Evolutionary conservation across 1,140 invertebrate species (phyloP).

Genomic region (Doryteuthis pealeii): DNA sequence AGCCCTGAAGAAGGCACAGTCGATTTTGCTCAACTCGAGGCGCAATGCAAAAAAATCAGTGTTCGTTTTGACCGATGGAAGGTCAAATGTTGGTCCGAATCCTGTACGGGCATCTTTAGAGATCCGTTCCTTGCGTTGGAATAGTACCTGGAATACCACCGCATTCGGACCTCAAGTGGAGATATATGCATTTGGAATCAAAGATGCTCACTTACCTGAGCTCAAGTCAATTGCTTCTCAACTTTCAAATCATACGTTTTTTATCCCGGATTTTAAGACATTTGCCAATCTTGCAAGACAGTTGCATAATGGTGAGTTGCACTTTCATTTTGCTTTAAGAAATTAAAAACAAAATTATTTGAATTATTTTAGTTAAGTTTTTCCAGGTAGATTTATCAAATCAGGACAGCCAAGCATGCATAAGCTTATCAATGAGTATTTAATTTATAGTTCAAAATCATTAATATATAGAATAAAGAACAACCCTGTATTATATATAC

Average conservation of each 20-base stretch:
- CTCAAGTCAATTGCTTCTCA: constrained; percentile 31
- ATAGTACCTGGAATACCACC: constrained; percentile 28
- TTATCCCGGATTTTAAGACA: constrained; percentile 30
- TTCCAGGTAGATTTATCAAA: no score
- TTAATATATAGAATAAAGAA: no score
- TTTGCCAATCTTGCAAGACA: constrained; percentile 34
- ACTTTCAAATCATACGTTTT: constrained; percentile 35
- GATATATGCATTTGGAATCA: constrained; percentile 40
- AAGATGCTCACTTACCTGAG: constrained; percentile 35
- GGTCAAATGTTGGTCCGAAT: constrained; percentile 39
- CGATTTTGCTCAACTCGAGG: constrained; percentile 29
- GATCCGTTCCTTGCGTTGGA: constrained; percentile 38
- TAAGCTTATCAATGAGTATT: no score
- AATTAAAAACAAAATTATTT: no score
- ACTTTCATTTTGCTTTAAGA: not conserved
- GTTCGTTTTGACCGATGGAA: constrained; percentile 38
- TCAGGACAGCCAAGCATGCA: no score
- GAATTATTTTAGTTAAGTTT: no score
- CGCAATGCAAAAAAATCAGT: constrained; percentile 36
- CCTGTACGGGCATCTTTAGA: constrained; percentile 38
- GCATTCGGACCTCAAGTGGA: constrained; percentile 38
- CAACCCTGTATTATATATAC: no score
- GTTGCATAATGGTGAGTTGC: constrained; percentile 36
- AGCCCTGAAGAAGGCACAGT: constrained; percentile 25
- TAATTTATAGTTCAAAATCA: no score